Base-by-base conservation (phyloP, 2,113 vertebrate species). In the Vidua macroura region DNA sequence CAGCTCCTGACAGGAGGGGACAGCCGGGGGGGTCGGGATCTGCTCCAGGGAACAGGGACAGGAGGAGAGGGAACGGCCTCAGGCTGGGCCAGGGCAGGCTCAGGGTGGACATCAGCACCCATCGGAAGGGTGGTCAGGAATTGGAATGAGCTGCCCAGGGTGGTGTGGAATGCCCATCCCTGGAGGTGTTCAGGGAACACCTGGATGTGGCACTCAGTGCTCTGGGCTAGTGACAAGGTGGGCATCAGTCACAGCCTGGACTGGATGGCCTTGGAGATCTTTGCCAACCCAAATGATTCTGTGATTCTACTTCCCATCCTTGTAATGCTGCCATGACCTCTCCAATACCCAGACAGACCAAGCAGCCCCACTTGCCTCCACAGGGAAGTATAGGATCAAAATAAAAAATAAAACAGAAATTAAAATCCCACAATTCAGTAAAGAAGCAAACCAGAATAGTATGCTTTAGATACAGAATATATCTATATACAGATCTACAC, bases 151-250 rank as follows among this genome's bases (percentile, higher is more conserved):
- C 62, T 44, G 63, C 63, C 30, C 63, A 66, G 41, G 21, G 30
- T 0, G 1, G 63, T 23, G 0, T 2, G 70, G 19, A 46, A 51
- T 43, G 0, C 16, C 69, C 30, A 58, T 4, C 17, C 31, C 53
- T 13, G 33, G 24, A 58, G 39, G 39, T 56, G 52, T 15, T 16
- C 24, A 37, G 25, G 35, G 7, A 60, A 60, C 16, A 60, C 24
- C 8, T 27, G 58, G 58, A 60, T 3, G 11, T 39, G 16, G 58
- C 35, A 60, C 35, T 60, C 11, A 27, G 24, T 13, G 58, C 16
- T 25, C 35, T 39, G 35, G 16, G 24, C 24, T 60, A 7, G 35
- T 3, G 35, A 39, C 15, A 51, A 49, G 28, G 44, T 31, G n/a
- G 35, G 35, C 4, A 41, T 7, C 1, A 0, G 58, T 0, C 58